These are phyloP conservation scores for Subacronicta megacephala DNA, from an alignment of 2,888 invertebrate species.

Conservation along the genomic window DNA sequence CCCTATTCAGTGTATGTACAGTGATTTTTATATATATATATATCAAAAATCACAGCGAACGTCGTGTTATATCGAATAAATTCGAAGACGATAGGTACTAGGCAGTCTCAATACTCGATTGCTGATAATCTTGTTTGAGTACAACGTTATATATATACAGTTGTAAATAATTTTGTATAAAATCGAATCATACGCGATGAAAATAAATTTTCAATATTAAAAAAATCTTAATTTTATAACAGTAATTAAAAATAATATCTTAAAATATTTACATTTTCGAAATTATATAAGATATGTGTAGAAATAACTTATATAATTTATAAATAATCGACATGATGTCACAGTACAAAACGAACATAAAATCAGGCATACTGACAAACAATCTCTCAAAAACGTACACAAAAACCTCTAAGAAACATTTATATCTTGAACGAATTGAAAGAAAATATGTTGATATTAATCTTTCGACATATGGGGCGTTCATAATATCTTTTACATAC, in stretches of 20 bases:
- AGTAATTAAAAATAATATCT: slow-evolving; percentile 40
- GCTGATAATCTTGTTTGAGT: slow-evolving; percentile 42
- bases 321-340: slow-evolving; percentile 29
- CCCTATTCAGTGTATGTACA: slow-evolving; percentile 48
- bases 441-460: no score
- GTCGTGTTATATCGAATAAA: slow-evolving; percentile 45
- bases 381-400: slow-evolving; percentile 7
- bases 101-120: slow-evolving; percentile 54
- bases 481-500: no score
- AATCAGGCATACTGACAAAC: neutral
- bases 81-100: slow-evolving; percentile 53
- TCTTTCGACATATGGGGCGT: no score
- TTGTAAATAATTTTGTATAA: slow-evolving; percentile 30
- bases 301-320: slow-evolving; percentile 36
- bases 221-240: slow-evolving; percentile 20
- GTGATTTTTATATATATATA: slow-evolving; percentile 46
- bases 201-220: slow-evolving; percentile 36
- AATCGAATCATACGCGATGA: slow-evolving; percentile 27
- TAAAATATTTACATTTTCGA: slow-evolving; percentile 43
- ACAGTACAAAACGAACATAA: slow-evolving; percentile 20
- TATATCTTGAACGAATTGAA: no score
- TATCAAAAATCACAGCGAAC: slow-evolving; percentile 52
- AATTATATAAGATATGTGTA: slow-evolving; percentile 37
- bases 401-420: slow-evolving; percentile 14
- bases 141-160: slow-evolving; percentile 30